Base-by-base conservation (phyloP, 1,140 invertebrate genomes). In the Cydia pomonella region DNA sequence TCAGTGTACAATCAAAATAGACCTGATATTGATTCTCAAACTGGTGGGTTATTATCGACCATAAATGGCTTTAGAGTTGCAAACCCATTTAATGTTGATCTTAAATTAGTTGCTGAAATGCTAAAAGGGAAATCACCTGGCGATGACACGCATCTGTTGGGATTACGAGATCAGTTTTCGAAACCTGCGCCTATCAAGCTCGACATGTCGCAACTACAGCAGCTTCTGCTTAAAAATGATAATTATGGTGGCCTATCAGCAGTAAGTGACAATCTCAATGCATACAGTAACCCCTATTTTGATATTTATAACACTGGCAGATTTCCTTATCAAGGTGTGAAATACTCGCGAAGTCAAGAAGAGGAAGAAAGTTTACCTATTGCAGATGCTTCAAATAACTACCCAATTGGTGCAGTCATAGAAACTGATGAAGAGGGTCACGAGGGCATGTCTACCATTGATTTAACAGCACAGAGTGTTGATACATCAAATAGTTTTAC, bases 71-170 rank as follows among this genome's bases (percentile, higher is more conserved):
- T 92, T 76, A 89, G 87, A 84, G 87, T 93, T 12, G 88, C 88
- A 23, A 93, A 93, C 79, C 93, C 93, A 13, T 93, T 87, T 73
- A 93, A 93, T 76, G 80, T 93, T 3, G 93, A 93, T 80, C 77
- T 93, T 5, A 92, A 90, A 84, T 75, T 93, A 74, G 90, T 93
- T 4, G 89, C 90, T 69, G 92, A 93, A 72, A 90, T 93, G 85
- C 84, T 94, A 72, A 93, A 89, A 84, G 92, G 92, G 23, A 94
- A 93, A 83, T 75, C 86, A 29, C 72, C 82, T 12, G 41, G 87
- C 50, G 91, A 92, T 73, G 90, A 93, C 27, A 82, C 82, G 5
- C 86, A 89, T 73, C 76, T 91, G 33, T 76, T 85, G 63, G 66
- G 84, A 41, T 75, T 91, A 33, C 82, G 86, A 75, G 89, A 91